Evolutionary conservation across 2,888 invertebrate species (phyloP).

Genomic region (Heteromyza rotundicornis): DNA sequence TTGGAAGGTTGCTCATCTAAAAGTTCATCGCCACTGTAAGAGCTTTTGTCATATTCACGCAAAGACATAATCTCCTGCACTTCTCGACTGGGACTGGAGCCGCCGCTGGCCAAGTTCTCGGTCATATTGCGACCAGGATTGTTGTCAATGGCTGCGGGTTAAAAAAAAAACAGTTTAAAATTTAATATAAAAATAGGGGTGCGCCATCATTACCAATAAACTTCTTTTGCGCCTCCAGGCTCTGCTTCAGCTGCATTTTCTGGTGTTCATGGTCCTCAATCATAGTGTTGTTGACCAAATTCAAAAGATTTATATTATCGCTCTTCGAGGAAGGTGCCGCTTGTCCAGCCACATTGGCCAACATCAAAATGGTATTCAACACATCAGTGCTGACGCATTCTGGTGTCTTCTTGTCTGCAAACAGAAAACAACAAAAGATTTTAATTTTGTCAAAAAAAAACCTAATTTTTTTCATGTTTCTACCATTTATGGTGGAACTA

Average conservation of each 20-base stretch:
- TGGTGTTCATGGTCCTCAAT: constrained; percentile 60
- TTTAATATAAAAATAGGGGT: not conserved
- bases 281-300: constrained; percentile 58
- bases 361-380: constrained; percentile 59
- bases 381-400: constrained; percentile 56
- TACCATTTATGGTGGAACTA: constrained; percentile 60
- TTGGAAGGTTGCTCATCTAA: constrained; percentile 28
- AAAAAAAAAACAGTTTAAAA: not conserved
- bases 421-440: not conserved
- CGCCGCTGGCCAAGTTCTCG: constrained; percentile 72
- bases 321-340: constrained; percentile 36
- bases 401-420: constrained; percentile 5
- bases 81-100: constrained; percentile 88
- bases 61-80: constrained; percentile 85
- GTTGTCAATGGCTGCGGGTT: constrained; percentile 45
- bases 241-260: constrained; percentile 52
- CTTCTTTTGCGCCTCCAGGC: constrained; percentile 54
- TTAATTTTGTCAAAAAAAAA: not conserved
- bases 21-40: constrained; percentile 44
- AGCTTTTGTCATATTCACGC: constrained; percentile 63
- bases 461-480: constrained; percentile 2
- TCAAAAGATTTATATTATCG: constrained; percentile 53
- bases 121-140: constrained; percentile 49
- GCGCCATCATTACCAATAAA: constrained; percentile 43
- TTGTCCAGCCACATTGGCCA: constrained; percentile 57